Evolutionary conservation across 2,888 invertebrate genomes (phyloP).

Genomic region (Plebejus argus): DNA sequence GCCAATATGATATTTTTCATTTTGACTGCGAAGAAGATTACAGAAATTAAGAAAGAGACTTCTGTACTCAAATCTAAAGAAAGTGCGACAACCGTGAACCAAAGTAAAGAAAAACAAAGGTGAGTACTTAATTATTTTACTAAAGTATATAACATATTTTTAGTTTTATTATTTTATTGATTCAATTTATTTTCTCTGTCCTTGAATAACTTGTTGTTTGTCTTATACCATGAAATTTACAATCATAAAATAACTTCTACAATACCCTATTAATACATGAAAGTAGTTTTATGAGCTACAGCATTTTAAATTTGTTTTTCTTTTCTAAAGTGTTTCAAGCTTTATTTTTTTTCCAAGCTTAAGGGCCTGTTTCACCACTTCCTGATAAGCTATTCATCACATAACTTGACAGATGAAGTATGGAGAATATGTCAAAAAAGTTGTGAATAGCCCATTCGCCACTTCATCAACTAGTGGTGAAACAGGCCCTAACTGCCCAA

Average conservation of each 20-base stretch:
- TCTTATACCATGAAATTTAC: background rate
- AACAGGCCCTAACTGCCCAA: too few species aligned
- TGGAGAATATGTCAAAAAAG: too few species aligned
- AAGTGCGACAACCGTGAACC: conserved; percentile 62
- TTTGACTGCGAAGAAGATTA: conserved; percentile 64
- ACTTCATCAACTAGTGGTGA: too few species aligned
- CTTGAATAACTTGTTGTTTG: background rate
- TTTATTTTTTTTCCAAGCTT: background rate
- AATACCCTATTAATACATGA: background rate
- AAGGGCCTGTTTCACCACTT: too few species aligned
- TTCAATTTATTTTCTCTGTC: background rate
- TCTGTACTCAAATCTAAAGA: conserved; percentile 63
- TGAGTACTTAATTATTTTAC: conserved; percentile 41
- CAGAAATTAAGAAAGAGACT: conserved; percentile 63
- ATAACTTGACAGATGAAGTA: too few species aligned
- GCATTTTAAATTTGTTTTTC: background rate
- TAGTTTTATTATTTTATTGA: background rate
- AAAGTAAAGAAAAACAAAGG: conserved; percentile 67
- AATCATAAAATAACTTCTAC: background rate
- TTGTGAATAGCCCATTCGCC: too few species aligned
- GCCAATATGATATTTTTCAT: conserved; percentile 66
- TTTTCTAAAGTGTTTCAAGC: background rate
- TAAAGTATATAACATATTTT: background rate
- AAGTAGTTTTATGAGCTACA: background rate
- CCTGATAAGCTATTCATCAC: too few species aligned